phyloP scores from a whole-genome alignment of 2,113 vertebrate genomes.

The Pycnonotus jocosus region DNA sequence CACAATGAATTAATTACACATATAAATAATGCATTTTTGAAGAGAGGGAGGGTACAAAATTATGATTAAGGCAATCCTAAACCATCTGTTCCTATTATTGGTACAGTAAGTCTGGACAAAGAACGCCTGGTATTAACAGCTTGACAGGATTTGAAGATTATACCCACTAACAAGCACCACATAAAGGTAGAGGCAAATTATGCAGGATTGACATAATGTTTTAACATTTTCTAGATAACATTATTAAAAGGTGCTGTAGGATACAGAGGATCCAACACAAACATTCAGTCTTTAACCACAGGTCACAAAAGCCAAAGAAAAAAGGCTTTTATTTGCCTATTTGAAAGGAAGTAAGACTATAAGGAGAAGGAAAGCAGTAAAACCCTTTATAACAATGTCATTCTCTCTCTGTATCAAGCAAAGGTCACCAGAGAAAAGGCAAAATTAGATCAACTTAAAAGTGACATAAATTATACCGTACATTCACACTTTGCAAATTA shows the following conservation, averaged over 20 bases:
- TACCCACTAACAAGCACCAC: neutral
- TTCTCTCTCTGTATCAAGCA: neutral
- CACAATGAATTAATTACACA: neutral
- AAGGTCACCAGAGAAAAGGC: neutral
- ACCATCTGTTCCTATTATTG: neutral
- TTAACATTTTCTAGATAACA: neutral
- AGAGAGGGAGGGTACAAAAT: neutral
- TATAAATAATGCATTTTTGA: neutral
- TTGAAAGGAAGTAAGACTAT: neutral
- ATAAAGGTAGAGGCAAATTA: neutral
- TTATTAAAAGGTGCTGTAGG: neutral
- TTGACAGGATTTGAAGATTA: conserved; percentile 1
- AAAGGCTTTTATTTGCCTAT: neutral
- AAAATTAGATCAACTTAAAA: neutral
- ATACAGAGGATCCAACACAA: neutral
- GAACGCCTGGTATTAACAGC: neutral
- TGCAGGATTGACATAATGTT: neutral
- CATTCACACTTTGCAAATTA: neutral
- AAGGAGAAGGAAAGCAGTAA: neutral
- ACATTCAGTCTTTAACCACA: neutral
- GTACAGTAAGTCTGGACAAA: neutral
- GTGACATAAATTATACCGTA: neutral
- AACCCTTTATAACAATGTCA: neutral
- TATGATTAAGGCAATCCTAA: neutral
- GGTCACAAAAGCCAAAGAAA: neutral